phyloP scores from a whole-genome alignment of 2,797 vertebrate genomes.

The Galaxias olidus region DNA sequence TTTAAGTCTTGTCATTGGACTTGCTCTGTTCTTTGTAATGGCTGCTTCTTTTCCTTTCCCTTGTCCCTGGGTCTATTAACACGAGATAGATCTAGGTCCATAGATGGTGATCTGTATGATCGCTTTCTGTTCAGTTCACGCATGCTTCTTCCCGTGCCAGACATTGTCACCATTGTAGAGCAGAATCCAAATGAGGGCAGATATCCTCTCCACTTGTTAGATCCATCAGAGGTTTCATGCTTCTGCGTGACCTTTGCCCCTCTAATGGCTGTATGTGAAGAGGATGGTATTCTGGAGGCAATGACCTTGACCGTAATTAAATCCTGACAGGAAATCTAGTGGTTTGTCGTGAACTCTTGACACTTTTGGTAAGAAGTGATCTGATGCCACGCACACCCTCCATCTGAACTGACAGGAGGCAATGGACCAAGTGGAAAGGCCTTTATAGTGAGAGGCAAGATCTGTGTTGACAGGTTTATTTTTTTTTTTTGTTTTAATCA shows the following conservation, averaged over 20 bases:
- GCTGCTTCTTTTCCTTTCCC: conserved; percentile 36
- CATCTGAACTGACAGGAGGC: conserved; percentile 50
- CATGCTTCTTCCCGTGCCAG: too few relatives aligned
- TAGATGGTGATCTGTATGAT: conserved; percentile 23
- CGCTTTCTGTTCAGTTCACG: conserved; percentile 35
- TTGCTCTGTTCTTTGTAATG: conserved; percentile 32
- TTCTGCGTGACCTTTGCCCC: conserved; percentile 34
- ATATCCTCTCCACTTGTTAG: conserved; percentile 10
- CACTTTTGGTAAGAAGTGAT: conserved; percentile 28
- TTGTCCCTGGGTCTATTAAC: conserved; percentile 24
- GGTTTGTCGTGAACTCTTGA: conserved; percentile 38
- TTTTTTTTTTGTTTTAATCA: too few relatives aligned
- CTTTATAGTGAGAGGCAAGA: background rate
- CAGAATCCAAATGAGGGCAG: too few relatives aligned
- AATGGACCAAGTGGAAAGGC: conserved; percentile 47
- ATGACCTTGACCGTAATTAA: conserved; percentile 57
- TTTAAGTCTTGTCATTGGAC: conserved; percentile 33
- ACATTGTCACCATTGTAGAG: too few relatives aligned
- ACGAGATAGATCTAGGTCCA: conserved; percentile 8
- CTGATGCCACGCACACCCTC: conserved; percentile 45
- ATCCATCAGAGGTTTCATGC: conserved; percentile 20
- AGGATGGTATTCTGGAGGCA: conserved; percentile 41
- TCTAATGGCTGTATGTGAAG: conserved; percentile 16
- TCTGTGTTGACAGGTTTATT: too few relatives aligned
- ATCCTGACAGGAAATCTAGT: conserved; percentile 57